Evolutionary conservation across 2,113 vertebrate genomes (phyloP).

Genomic region (Poeciliopsis occidentalis): DNA sequence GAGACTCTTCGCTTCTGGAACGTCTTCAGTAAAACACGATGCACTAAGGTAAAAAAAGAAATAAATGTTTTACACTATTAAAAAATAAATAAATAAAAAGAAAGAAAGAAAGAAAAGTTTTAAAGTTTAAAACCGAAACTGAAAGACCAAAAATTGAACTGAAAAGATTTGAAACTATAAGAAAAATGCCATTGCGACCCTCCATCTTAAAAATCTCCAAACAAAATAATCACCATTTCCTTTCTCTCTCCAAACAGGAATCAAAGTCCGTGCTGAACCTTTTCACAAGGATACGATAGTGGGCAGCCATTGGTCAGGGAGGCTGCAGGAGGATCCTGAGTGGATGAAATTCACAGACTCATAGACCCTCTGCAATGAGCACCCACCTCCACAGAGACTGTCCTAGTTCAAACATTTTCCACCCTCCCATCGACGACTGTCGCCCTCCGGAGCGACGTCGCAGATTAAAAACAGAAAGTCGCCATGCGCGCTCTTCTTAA

Average conservation of each 20-base stretch:
- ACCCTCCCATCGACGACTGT: conserved; percentile 32
- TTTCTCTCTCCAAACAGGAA: conserved; percentile 66
- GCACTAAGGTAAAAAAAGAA: conserved; percentile 75
- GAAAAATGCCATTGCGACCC: too few species aligned
- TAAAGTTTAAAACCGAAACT: too few species aligned
- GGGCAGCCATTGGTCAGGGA: conserved; percentile 13
- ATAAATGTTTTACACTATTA: too few species aligned
- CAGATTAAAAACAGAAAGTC: conserved; percentile 17
- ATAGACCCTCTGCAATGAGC: conserved; percentile 13
- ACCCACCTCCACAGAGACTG: conserved; percentile 8
- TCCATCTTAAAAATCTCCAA: too few species aligned
- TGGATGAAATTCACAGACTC: conserved; percentile 15
- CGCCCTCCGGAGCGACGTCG: conserved; percentile 46
- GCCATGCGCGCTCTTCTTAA: conserved; percentile 52
- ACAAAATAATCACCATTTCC: neutral
- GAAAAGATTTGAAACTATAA: too few species aligned
- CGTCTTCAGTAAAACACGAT: conserved; percentile 86
- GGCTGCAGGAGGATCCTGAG: conserved; percentile 4
- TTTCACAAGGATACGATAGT: conserved; percentile 85
- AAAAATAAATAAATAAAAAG: too few species aligned
- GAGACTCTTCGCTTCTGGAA: conserved; percentile 87
- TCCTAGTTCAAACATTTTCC: conserved; percentile 17
- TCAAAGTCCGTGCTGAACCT: conserved; percentile 86
- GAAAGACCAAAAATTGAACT: too few species aligned
- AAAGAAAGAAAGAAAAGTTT: too few species aligned